These are phyloP conservation scores for Arbacia lixula DNA, from an alignment of 53 echinoderm and acorn worm species.

Conservation along the genomic window DNA sequence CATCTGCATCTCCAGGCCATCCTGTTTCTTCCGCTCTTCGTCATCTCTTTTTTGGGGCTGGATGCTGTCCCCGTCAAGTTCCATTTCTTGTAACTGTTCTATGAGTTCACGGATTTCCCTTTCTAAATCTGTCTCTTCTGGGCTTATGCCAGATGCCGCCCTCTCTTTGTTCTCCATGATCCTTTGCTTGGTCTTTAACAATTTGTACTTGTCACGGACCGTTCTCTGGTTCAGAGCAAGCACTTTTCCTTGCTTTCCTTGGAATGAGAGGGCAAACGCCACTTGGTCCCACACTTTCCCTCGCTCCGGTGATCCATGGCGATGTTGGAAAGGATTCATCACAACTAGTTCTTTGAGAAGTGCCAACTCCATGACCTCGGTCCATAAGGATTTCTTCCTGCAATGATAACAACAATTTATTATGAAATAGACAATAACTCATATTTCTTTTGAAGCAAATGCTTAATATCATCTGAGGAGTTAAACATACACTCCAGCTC, in stretches of 20 bases:
- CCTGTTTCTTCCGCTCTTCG: conserved; percentile 24
- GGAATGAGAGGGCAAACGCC: neutral
- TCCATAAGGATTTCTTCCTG: conserved; percentile 20
- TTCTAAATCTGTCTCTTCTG: conserved; percentile 45
- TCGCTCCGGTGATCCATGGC: conserved; percentile 25
- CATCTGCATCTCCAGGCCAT: conserved; percentile 57
- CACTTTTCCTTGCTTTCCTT: no score
- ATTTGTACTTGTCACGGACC: conserved; percentile 23
- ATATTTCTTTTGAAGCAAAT: neutral
- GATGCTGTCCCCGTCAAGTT: conserved; percentile 39
- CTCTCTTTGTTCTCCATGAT: neutral
- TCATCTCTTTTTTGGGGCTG: conserved; percentile 37
- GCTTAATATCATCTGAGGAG: conserved; percentile 12
- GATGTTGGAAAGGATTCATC: conserved; percentile 25
- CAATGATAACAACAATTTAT: conserved; percentile 19
- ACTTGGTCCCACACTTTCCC: conserved; percentile 45
- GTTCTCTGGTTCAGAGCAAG: conserved; percentile 14
- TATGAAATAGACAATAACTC: neutral
- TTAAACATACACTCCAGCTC: no score
- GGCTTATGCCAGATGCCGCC: conserved; percentile 60
- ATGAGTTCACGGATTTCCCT: conserved; percentile 54
- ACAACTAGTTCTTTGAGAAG: conserved; percentile 29
- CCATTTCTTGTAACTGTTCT: conserved; percentile 57
- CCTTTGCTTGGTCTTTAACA: neutral
- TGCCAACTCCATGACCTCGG: conserved; percentile 18